Evolutionary conservation across 1,140 invertebrate genomes (phyloP).

Genomic region (Drosophila pachea): DNA sequence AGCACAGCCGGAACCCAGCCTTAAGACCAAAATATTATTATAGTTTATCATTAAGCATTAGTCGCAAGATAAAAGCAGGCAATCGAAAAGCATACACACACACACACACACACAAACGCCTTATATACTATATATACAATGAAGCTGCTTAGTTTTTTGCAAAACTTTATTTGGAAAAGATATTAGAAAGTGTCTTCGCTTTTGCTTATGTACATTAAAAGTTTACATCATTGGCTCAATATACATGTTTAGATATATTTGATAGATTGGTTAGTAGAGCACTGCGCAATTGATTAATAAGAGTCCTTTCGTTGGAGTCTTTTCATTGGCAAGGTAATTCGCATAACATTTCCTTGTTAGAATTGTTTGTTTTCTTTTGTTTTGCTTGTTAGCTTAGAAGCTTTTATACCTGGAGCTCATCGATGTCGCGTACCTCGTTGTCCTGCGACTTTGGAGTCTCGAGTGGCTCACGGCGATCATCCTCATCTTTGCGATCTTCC

Average conservation of each 20-base stretch:
- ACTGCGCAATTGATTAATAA: conserved; percentile 7
- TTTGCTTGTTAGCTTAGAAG: conserved; percentile 19
- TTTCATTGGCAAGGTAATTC: conserved; percentile 37
- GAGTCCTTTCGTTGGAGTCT: neutral
- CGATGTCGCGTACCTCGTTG: conserved; percentile 64
- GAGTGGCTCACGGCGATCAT: conserved; percentile 52
- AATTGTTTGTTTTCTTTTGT: conserved; percentile 12
- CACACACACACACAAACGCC: no score
- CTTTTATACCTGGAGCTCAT: conserved; percentile 61
- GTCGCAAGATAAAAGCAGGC: conserved; percentile 47
- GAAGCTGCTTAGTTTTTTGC: conserved; percentile 50
- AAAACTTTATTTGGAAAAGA: conserved; percentile 66
- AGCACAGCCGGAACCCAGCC: conserved; percentile 41
- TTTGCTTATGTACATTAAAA: conserved; percentile 57
- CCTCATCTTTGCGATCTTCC: conserved; percentile 45
- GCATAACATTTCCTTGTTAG: conserved; percentile 53
- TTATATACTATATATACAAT: conserved; percentile 35
- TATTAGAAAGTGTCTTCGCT: conserved; percentile 51
- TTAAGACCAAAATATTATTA: conserved; percentile 27
- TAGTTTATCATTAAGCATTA: conserved; percentile 15
- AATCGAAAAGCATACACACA: neutral
- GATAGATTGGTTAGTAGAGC: conserved; percentile 57
- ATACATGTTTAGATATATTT: conserved; percentile 46
- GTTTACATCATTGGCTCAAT: conserved; percentile 58
- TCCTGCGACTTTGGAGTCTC: conserved; percentile 60